Conservation (phyloP, 1,140 invertebrate genomes). For the Thaumatotibia leucotreta region DNA sequence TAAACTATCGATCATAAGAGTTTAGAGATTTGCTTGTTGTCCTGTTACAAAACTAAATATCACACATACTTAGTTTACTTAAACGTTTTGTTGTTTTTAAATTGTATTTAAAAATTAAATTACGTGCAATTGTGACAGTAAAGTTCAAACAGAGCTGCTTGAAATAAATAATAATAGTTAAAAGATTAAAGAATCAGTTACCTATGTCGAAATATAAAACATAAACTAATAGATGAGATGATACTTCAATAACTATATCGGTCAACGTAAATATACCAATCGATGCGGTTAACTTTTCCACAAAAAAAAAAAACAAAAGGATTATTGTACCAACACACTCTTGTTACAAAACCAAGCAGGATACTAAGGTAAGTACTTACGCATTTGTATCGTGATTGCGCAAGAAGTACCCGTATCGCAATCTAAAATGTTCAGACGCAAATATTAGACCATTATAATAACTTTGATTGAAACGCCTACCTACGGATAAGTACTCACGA, state of each 20-base stretch:
- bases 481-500: slow-evolving; percentile 53
- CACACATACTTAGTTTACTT: too few species aligned
- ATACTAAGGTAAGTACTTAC: slow-evolving; percentile 51
- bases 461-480: slow-evolving; percentile 14
- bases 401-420: slow-evolving; percentile 70
- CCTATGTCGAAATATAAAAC: too few species aligned
- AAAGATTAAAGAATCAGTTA: too few species aligned
- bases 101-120: too few species aligned
- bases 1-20: too few species aligned
- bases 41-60: too few species aligned
- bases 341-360: slow-evolving; percentile 4
- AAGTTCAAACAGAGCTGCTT: too few species aligned
- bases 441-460: slow-evolving; percentile 28
- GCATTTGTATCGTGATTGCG: slow-evolving; percentile 71
- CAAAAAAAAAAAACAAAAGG: background rate
- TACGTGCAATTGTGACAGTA: too few species aligned
- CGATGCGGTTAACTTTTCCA: background rate
- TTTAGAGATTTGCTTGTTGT: too few species aligned
- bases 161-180: too few species aligned
- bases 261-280: background rate
- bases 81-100: too few species aligned
- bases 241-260: background rate
- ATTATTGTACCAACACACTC: background rate
- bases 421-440: slow-evolving; percentile 63
- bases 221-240: too few species aligned